These are phyloP conservation scores for Microctonus hyperodae DNA, from an alignment of 2,888 invertebrate genomes.

Conservation along the genomic window DNA sequence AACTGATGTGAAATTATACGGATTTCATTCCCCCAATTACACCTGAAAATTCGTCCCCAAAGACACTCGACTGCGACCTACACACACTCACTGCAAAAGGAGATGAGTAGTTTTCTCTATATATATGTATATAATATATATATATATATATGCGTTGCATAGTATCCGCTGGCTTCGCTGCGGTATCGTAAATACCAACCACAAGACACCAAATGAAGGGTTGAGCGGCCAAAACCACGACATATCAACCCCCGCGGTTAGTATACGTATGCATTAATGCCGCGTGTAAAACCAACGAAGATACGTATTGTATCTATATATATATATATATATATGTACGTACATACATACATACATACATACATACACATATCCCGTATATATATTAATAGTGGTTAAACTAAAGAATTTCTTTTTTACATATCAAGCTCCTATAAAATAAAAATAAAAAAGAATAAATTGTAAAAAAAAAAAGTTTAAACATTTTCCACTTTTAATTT, in stretches of 20 bases:
- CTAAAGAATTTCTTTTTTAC: too few species aligned
- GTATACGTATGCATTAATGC: conserved; percentile 36
- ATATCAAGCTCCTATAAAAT: too few species aligned
- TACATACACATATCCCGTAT: too few species aligned
- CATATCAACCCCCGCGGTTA: conserved; percentile 40
- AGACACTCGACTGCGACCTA: conserved; percentile 31
- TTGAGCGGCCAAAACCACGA: conserved; percentile 36
- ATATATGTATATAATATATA: conserved; percentile 12
- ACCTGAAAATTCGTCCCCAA: conserved; percentile 53
- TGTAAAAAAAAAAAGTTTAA: too few species aligned
- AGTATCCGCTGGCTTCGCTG: conserved; percentile 32
- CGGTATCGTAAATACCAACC: conserved; percentile 48
- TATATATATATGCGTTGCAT: conserved; percentile 29
- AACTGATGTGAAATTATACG: conserved; percentile 48
- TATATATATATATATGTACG: too few species aligned
- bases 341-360: too few species aligned
- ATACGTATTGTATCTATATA: too few species aligned
- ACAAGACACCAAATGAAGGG: conserved; percentile 42
- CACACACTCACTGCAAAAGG: conserved; percentile 19
- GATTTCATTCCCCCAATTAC: conserved; percentile 60
- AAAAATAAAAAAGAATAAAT: too few species aligned
- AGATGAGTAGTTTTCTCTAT: too few species aligned
- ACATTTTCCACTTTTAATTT: not conserved
- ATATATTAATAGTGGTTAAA: too few species aligned
- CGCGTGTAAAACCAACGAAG: not conserved